Conservation (phyloP, 2,113 vertebrate genomes). For the Lycaon pictus region DNA sequence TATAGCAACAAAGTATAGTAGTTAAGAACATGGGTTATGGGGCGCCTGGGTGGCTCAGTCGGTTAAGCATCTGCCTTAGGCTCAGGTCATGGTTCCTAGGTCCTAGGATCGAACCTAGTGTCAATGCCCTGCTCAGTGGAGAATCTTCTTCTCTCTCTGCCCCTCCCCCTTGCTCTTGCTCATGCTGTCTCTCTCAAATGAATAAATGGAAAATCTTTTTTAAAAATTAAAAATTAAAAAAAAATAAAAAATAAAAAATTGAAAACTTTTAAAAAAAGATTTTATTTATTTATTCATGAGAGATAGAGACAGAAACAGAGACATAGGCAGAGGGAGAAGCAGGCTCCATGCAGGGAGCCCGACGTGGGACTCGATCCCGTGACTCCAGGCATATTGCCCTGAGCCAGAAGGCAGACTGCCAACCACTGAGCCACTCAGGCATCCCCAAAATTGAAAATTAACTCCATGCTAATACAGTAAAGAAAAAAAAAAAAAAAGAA, state of each 20-base stretch:
- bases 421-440: too few species aligned
- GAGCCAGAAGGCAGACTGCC: too few species aligned
- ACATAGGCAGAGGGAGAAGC: too few species aligned
- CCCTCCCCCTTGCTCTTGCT: not conserved
- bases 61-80: not conserved
- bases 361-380: too few species aligned
- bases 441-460: not conserved
- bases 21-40: not conserved
- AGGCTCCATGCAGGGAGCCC: too few species aligned
- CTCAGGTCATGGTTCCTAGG: not conserved
- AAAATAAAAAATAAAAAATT: not conserved
- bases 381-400: too few species aligned
- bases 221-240: not conserved
- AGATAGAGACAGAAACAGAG: too few species aligned
- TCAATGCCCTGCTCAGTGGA: not conserved
- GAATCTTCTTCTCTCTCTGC: not conserved
- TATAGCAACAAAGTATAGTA: not conserved
- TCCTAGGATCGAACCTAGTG: not conserved
- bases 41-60: not conserved
- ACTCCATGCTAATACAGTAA: not conserved
- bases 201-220: not conserved
- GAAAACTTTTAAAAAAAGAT: too few species aligned
- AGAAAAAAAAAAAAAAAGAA: not conserved
- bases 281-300: too few species aligned
- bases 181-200: not conserved